Evolutionary conservation across 2,113 vertebrate species (phyloP).

Genomic region (Archocentrus centrarchus): DNA sequence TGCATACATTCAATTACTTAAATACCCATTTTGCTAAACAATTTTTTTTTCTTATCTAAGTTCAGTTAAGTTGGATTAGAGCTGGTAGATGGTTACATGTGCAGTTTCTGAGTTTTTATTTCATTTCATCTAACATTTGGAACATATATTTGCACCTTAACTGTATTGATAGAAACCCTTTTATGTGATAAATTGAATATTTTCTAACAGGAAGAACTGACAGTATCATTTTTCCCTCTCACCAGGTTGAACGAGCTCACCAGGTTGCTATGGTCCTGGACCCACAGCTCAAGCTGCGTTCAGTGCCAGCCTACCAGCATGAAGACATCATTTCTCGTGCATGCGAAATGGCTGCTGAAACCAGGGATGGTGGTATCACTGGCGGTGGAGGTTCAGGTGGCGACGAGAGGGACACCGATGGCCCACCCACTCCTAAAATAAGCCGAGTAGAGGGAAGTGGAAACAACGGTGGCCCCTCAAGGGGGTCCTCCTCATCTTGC

Average conservation of each 20-base stretch:
- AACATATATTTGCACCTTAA: not conserved
- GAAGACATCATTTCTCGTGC: conserved; percentile 96
- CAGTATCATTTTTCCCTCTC: conserved; percentile 4
- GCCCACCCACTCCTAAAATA: conserved; percentile 85
- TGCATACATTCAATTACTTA: not conserved
- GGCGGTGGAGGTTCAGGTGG: conserved; percentile 82
- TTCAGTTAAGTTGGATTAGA: not conserved
- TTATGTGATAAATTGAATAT: not conserved
- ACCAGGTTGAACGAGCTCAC: conserved; percentile 90
- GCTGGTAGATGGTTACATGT: not conserved
- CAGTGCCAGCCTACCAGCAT: conserved; percentile 94
- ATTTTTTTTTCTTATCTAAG: not conserved
- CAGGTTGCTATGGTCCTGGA: conserved; percentile 98
- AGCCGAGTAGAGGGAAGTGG: conserved; percentile 82
- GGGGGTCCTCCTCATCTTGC: conserved; percentile 39
- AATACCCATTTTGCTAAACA: not conserved
- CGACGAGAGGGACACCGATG: conserved; percentile 88
- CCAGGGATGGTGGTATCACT: conserved; percentile 84
- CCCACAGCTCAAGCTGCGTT: conserved; percentile 95
- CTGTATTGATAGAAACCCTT: not conserved
- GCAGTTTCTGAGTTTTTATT: not conserved
- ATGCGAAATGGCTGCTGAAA: conserved; percentile 91
- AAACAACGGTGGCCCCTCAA: conserved; percentile 52
- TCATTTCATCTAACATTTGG: not conserved
- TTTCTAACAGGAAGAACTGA: not conserved